Evolutionary conservation across 2,797 vertebrate genomes (phyloP).

Genomic region (Paratrypauchen microcephalus): DNA sequence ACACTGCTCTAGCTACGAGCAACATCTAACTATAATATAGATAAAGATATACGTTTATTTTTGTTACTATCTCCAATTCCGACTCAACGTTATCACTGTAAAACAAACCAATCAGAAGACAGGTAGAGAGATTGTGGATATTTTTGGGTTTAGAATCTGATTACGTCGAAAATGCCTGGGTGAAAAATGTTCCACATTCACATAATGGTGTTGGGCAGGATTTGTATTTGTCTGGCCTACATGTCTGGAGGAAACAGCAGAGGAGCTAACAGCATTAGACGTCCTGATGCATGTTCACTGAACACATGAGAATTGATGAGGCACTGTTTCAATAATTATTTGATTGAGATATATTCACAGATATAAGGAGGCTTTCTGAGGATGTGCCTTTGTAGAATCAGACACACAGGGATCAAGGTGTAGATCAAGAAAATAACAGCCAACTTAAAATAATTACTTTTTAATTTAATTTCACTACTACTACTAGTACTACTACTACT

Average conservation of each 20-base stretch:
- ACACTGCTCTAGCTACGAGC: too few species aligned
- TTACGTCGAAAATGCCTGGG: neutral
- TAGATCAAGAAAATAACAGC: neutral
- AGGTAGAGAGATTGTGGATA: neutral
- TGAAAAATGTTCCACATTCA: slow-evolving; percentile 6
- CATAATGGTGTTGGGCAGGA: neutral
- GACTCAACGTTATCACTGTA: neutral
- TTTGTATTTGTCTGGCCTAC: neutral
- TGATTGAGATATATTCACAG: slow-evolving; percentile 26
- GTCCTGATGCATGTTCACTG: neutral
- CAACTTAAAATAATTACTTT: neutral
- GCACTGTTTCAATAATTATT: slow-evolving; percentile 20
- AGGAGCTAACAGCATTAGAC: slow-evolving; percentile 5
- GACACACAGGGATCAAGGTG: neutral
- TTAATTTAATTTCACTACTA: neutral
- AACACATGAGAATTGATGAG: slow-evolving; percentile 22
- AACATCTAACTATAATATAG: too few species aligned
- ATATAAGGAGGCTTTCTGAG: slow-evolving; percentile 21
- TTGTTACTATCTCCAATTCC: too few species aligned
- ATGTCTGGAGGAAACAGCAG: slow-evolving; percentile 5
- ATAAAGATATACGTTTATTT: too few species aligned
- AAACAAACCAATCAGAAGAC: neutral
- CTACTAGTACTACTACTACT: neutral
- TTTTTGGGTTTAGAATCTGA: neutral
- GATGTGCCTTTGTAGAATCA: neutral